Conservation (phyloP, 92 coral and sea anemone species). For the Nematostella vectensis region DNA sequence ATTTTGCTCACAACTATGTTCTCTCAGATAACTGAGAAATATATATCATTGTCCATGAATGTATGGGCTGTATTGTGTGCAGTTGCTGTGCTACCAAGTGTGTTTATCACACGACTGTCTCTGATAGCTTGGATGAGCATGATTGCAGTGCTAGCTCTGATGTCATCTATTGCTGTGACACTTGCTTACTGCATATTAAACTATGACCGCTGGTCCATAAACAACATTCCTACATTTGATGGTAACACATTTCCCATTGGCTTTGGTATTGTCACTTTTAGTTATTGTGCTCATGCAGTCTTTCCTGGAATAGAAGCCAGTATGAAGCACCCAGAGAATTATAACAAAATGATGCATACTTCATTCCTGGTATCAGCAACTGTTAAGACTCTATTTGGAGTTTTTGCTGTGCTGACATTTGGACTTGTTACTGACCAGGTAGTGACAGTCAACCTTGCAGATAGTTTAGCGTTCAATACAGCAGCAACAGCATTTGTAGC, state of each 20-base stretch:
- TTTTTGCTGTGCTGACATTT: conserved; percentile 72
- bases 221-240: conserved; percentile 53
- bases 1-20: conserved; percentile 75
- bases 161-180: conserved; percentile 64
- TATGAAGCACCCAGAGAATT: conserved; percentile 66
- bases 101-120: conserved; percentile 67
- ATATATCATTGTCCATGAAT: conserved; percentile 37
- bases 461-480: conserved; percentile 50
- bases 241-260: conserved; percentile 69
- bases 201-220: conserved; percentile 33
- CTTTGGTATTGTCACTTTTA: conserved; percentile 78
- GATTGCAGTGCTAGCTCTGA: conserved; percentile 85
- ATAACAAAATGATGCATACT: conserved; percentile 66
- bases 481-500: conserved; percentile 76
- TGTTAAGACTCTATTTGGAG: conserved; percentile 63
- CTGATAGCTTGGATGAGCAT: conserved; percentile 94
- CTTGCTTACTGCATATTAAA: conserved; percentile 57
- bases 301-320: conserved; percentile 89
- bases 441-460: conserved; percentile 68
- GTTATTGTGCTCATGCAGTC: conserved; percentile 92
- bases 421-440: conserved; percentile 67
- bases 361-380: conserved; percentile 64
- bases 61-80: conserved; percentile 80
- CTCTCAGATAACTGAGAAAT: conserved; percentile 57
- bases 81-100: conserved; percentile 65